Base-by-base conservation (phyloP, 2,113 vertebrate species). In the Cephalopterus ornatus region DNA sequence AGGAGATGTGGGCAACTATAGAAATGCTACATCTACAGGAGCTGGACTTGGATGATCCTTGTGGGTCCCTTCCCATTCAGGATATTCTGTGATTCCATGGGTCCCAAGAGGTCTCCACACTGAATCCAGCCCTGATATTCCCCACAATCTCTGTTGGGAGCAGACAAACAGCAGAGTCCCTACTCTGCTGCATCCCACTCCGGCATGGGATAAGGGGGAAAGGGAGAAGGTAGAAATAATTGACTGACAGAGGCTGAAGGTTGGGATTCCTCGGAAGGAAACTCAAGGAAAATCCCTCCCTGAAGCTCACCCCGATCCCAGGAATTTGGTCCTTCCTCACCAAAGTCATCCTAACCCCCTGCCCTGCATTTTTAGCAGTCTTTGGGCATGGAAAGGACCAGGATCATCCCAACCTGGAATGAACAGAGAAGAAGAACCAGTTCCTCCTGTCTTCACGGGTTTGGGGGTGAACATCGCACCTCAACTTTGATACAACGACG, bases 171-270 rank as follows among this genome's bases (percentile, higher is more conserved):
- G 44, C 35, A 68, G 55, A 83, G 9, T 5, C 37, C 10, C 19
- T 8, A 0, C 0, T 0, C 32, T 67, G 41, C 39, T 67, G 39
- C 47, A 41, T 32, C 53, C 35, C 3, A 0, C 14, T 33, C 59
- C 26, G 21, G 52, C 24, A 63, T 53, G 22, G 20, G 7, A 28
- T 10, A 5, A 41, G 32, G 24, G 1, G 0, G 10, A n/a, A 70
- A 50, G 6, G 9, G 12, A 23, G 2, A 10, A 70, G 74, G 30
- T 0, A 39, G 41, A 66, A 46, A 44, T 26, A 56, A 71, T 11
- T 28, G 23, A 28, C 19, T 8, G 20, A 12, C 8, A 16, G 37
- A 56, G 22, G 33, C 2, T 44, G 20, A 67, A 76, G 32, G 16
- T 0, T 66, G 41, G 32, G 6, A 63, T 85, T 71, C 7, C 21